Percentiles rank a stretch among this genome's conserved stretches.
phyloP scores from a whole-genome alignment of 2,113 vertebrate species.

The Microcebus murinus region DNA sequence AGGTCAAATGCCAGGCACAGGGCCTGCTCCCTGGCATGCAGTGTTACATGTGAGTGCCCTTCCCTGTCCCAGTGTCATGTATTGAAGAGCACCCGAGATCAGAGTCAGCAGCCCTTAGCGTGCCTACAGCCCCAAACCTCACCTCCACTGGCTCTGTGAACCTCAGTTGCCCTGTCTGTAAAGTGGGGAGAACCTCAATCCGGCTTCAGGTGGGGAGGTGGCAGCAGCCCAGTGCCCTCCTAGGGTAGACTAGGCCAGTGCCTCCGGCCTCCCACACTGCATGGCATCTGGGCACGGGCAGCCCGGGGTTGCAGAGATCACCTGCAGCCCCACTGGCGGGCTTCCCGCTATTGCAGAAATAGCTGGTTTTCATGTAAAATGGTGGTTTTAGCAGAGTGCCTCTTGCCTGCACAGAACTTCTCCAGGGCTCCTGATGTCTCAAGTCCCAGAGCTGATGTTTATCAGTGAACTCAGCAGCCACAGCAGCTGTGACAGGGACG shows the following conservation, averaged over 20 bases:
- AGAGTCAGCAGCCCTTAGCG: not conserved
- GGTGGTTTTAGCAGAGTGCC: not conserved
- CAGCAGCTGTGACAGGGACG: too few relatives aligned
- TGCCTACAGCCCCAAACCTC: not conserved
- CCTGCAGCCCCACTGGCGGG: accelerated
- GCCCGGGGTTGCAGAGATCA: accelerated
- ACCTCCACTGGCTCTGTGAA: not conserved
- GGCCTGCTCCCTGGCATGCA: accelerated
- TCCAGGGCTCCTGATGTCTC: not conserved
- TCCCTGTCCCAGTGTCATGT: accelerated
- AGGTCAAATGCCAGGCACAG: accelerated
- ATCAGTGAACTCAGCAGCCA: not conserved
- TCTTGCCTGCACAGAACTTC: not conserved
- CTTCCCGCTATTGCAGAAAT: not conserved
- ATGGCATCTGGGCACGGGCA: accelerated
- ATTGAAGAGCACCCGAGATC: accelerated
- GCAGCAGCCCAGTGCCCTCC: not conserved
- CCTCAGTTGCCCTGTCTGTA: not conserved
- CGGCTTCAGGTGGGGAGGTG: not conserved
- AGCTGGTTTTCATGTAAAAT: not conserved
- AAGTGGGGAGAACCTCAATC: too few relatives aligned
- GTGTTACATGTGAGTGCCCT: not conserved
- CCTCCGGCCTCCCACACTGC: not conserved
- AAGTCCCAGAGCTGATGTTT: not conserved
- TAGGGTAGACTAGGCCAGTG: accelerated